Evolutionary conservation across 2,888 invertebrate species (phyloP).

Genomic region (Dioctria rufipes): DNA sequence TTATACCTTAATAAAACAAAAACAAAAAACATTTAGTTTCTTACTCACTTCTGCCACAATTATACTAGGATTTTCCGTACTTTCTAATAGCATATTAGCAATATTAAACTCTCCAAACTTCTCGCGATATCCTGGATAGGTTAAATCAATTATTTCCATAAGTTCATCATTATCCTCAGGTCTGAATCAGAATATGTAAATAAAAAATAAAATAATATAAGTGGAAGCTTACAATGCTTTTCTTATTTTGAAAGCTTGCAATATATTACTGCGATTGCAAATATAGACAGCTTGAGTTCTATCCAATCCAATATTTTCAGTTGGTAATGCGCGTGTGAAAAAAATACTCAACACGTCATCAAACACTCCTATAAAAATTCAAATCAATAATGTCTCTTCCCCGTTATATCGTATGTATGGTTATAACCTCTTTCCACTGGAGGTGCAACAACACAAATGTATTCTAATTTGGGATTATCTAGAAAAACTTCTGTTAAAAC

Average conservation of each 20-base stretch:
- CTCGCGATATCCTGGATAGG: conserved; percentile 72
- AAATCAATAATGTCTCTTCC: neutral
- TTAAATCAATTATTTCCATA: conserved; percentile 74
- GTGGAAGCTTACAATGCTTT: conserved; percentile 4
- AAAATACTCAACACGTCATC: conserved; percentile 52
- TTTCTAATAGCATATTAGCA: conserved; percentile 75
- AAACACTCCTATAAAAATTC: conserved; percentile 1
- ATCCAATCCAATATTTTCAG: neutral
- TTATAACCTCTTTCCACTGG: conserved; percentile 45
- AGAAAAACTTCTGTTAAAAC: conserved; percentile 28
- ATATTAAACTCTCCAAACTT: conserved; percentile 78
- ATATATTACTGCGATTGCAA: conserved; percentile 69
- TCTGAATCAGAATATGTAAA: conserved; percentile 66
- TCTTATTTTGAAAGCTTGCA: conserved; percentile 61
- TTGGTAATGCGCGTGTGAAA: conserved; percentile 55
- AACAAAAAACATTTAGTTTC: neutral
- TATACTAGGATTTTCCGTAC: conserved; percentile 69
- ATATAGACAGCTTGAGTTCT: conserved; percentile 65
- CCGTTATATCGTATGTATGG: neutral
- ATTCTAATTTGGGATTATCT: conserved; percentile 26
- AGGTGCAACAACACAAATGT: conserved; percentile 52
- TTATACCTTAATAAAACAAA: too few relatives aligned
- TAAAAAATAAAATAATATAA: conserved; percentile 7
- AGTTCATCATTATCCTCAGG: conserved; percentile 82
- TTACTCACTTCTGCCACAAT: conserved; percentile 75